Conservation (phyloP, 1,140 invertebrate genomes). For the Pachypeltis micranthus region DNA sequence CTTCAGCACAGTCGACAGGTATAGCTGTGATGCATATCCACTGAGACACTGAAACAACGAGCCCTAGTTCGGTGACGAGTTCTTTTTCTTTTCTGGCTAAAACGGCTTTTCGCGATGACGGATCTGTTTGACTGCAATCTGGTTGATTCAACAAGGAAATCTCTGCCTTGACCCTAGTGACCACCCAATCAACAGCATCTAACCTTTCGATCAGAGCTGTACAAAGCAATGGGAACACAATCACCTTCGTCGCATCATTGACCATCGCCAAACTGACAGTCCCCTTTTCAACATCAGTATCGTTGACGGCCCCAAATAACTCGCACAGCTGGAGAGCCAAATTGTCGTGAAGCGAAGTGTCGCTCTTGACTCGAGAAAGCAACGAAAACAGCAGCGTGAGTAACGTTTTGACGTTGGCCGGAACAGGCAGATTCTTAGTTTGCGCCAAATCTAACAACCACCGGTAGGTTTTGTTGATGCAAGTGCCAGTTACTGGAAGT, state of each 20-base stretch:
- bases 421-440: conserved; percentile 14
- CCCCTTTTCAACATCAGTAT: conserved; percentile 22
- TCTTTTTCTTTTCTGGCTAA: conserved; percentile 21
- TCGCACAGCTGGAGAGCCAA: conserved; percentile 24
- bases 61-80: conserved; percentile 20
- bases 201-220: conserved; percentile 16
- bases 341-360: conserved; percentile 22
- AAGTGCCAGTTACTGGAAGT: conserved; percentile 15
- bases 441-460: conserved; percentile 23
- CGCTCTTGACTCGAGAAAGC: conserved; percentile 17
- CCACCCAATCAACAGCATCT: conserved; percentile 21
- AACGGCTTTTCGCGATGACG: neutral
- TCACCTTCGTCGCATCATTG: conserved; percentile 16
- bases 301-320: conserved; percentile 25
- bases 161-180: conserved; percentile 21
- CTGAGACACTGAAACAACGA: conserved; percentile 21
- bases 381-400: conserved; percentile 21
- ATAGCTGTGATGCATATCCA: conserved; percentile 14
- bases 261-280: conserved; percentile 18
- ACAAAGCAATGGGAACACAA: conserved; percentile 20
- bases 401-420: conserved; percentile 18
- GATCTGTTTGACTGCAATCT: conserved; percentile 11
- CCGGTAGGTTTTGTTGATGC: conserved; percentile 17
- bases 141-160: conserved; percentile 8
- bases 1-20: conserved; percentile 21